Base-by-base conservation (phyloP, 1,140 invertebrate species). In the Drosophila dunni region DNA sequence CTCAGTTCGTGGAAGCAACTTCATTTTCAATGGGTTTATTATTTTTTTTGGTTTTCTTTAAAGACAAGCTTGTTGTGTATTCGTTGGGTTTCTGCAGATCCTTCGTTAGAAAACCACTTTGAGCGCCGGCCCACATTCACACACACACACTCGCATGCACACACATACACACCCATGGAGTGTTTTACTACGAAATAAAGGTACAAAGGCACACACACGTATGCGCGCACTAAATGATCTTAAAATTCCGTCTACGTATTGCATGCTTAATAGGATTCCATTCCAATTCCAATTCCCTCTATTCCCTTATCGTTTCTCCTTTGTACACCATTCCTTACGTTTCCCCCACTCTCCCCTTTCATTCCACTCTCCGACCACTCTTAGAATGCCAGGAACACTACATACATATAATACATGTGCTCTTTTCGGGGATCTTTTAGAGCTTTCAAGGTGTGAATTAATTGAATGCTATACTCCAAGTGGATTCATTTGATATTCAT, bases 201-300 rank as follows among this genome's bases (percentile, higher is more conserved):
- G 15, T 36, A 36, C 29, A 53, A 48, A 67, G 24, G 29, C 10
- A 66, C 51, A 13, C 17, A 17, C 33, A 38, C 42, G 36, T 13
- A 3, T 29, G 34, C 9, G 36, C n/a, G 51, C 50, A 73, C 44
- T 57, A 69, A 73, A 80, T 78, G 70, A 86, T 86, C 81, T 81
- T 81, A 56, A 85, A 86, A 85, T 85, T 79, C 82, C 75, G 50
- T 40, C 73, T 78, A 81, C 82, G 78, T 85, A 71, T 86, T 86
- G 66, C 62, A 51, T 81, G 75, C 70, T 69, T 88, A 89, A 89
- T 80, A 79, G 78, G 80, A 83, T 89, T 89, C 79, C 79, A 68
- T 86, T 70, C 71, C 20, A 68, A 62, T 75, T 79, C 45, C 66
- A 38, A 33, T 63, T 70, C 13, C 36, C 44, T 29, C 29, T 13